These are phyloP conservation scores for Aptenodytes forsteri DNA, from an alignment of 2,113 vertebrate genomes.

Conservation along the genomic window DNA sequence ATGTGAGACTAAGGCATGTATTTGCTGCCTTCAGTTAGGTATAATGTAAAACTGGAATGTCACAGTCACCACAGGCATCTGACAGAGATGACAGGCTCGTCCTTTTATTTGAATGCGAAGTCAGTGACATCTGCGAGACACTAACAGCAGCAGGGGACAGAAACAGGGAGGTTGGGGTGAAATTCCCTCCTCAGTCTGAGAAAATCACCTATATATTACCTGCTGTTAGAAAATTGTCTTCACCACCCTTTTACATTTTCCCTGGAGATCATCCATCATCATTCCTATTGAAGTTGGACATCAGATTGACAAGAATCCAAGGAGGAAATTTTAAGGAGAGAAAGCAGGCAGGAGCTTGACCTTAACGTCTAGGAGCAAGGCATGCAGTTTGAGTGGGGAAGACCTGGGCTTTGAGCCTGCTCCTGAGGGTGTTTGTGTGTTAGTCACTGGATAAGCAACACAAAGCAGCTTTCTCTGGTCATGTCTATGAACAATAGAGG, in stretches of 20 bases:
- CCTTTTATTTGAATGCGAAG: not conserved
- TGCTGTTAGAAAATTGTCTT: not conserved
- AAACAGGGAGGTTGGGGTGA: not conserved
- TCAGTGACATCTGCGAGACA: not conserved
- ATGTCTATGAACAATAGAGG: not conserved
- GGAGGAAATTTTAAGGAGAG: not conserved
- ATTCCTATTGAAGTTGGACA: not conserved
- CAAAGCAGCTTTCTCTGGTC: not conserved
- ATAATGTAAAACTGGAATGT: not conserved
- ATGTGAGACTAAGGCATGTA: not conserved
- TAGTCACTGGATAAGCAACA: not conserved
- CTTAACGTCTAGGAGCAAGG: not conserved
- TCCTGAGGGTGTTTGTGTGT: not conserved
- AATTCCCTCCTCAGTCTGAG: not conserved
- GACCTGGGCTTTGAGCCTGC: not conserved
- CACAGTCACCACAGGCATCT: not conserved
- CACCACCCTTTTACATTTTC: not conserved
- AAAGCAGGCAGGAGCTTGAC: not conserved
- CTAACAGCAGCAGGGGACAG: not conserved
- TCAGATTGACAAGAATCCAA: not conserved
- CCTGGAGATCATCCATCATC: not conserved
- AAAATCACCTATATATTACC: not conserved
- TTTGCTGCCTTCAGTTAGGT: not conserved
- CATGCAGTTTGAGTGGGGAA: no score
- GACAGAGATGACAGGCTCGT: not conserved